Evolutionary conservation across 2,113 vertebrate species (phyloP).

Genomic region (Girardinichthys multiradiatus): DNA sequence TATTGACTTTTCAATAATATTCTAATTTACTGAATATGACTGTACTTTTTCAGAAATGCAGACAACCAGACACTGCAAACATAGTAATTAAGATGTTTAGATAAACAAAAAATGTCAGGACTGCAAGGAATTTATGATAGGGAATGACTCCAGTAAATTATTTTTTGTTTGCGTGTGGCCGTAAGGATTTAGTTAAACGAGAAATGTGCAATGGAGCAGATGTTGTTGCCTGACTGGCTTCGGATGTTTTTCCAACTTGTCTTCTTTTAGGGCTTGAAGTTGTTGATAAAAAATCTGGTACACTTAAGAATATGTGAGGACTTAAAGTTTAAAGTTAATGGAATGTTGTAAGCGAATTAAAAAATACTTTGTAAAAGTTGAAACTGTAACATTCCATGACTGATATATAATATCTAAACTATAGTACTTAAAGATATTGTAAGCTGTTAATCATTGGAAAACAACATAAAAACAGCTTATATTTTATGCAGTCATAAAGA

Average conservation of each 20-base stretch:
- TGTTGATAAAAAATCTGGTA: conserved; percentile 55
- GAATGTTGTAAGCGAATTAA: conserved; percentile 3
- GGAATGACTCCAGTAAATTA: conserved; percentile 39
- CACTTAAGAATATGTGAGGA: conserved; percentile 48
- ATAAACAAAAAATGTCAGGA: conserved; percentile 24
- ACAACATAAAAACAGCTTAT: background rate
- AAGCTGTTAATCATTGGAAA: background rate
- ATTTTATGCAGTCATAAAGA: background rate
- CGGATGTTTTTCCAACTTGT: conserved; percentile 44
- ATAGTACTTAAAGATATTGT: background rate
- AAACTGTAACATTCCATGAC: background rate
- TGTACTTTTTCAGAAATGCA: conserved; percentile 6
- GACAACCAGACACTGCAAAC: conserved; percentile 34
- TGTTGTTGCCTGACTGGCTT: conserved; percentile 39
- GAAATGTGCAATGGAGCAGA: conserved; percentile 35
- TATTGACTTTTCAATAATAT: too few relatives aligned
- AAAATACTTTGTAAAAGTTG: background rate
- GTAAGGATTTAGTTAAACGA: conserved; percentile 31
- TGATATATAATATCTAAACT: background rate
- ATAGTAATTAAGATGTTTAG: conserved; percentile 27
- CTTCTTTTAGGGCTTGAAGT: conserved; percentile 46
- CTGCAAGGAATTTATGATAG: conserved; percentile 19
- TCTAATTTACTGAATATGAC: too few relatives aligned
- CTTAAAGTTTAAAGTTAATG: conserved; percentile 39
- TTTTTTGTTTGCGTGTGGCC: conserved; percentile 28